Evolutionary conservation across 2,888 invertebrate species (phyloP).

Genomic region (Cerastis leucographa): DNA sequence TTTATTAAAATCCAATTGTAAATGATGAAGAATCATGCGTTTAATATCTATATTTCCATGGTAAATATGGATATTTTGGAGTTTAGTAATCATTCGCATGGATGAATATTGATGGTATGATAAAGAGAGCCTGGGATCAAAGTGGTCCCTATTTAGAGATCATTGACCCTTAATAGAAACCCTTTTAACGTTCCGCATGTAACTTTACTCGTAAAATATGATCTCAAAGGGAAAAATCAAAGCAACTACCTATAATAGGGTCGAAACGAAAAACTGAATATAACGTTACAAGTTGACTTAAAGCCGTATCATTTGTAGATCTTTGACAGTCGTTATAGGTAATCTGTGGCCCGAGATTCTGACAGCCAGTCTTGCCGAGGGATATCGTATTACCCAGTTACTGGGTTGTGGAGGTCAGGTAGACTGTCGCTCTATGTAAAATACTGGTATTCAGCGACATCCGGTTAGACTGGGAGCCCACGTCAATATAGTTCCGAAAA

Average conservation of each 20-base stretch:
- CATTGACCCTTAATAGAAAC: constrained; percentile 36
- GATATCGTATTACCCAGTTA: neutral
- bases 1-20: constrained; percentile 58
- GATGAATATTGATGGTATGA: constrained; percentile 51
- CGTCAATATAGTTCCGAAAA: neutral
- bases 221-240: constrained; percentile 18
- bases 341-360: neutral
- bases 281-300: too few relatives aligned
- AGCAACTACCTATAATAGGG: neutral
- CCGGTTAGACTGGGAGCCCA: neutral
- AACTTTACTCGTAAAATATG: constrained; percentile 11
- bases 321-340: neutral
- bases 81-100: constrained; percentile 45
- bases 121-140: constrained; percentile 40
- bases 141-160: constrained; percentile 44
- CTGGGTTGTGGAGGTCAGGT: neutral
- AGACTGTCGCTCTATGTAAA: neutral
- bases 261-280: constrained; percentile 10
- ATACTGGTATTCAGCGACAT: neutral
- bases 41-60: constrained; percentile 53
- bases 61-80: constrained; percentile 31
- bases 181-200: constrained; percentile 16
- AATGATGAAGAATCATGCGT: constrained; percentile 57
- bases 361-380: neutral
- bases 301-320: neutral